Evolutionary conservation across 2,113 vertebrate species (phyloP), one percentile per base, ranked within the genome.

Genomic region (Ammospiza caudacuta): DNA sequence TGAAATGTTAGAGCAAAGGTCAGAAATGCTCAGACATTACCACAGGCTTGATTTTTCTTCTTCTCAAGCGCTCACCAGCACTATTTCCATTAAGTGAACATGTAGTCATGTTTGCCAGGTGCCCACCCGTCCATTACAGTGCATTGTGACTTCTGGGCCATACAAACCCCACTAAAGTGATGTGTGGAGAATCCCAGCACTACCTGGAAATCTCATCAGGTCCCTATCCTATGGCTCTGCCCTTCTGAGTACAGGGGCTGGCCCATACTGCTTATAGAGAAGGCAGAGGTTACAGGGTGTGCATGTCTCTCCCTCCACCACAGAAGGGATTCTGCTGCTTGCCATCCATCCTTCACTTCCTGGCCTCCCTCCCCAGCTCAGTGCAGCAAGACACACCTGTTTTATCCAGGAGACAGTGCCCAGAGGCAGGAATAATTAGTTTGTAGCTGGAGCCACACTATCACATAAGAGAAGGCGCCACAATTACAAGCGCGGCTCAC

Each of bases 1-100:
- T 89, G 64, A 92, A 87, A 82, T 76, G 89, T 91, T 90, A 93
- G 83, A 94, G 83, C 82, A 94, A 90, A 96, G 94, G 95, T 95
- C 89, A 93, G 78, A 93, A 94, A 88, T 61, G 58, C 88, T 88
- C 91, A 92, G 67, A 31, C 66, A 89, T 91, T 92, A 90, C 83
- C 3, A 3, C 23, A 41, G 47, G 27, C 54, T 84, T 77, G 52
- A 54, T 72, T 74, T 87, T 47, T 33, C 39, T 68, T 46, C 44
- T 37, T 25, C 11, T 5, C 39, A 61, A 63, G 89, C 0, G 0
- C 35, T 67, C 54, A 85, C 29, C 41, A 64, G 57, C 7, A 3
- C 22, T 66, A 0, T 74, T 91, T 89, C 74, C 59, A 83, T 37
- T 80, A 58, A 85, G 33, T 2, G 33, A 94, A 33, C 19, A 25